Evolutionary conservation across 2,888 invertebrate genomes (phyloP), one percentile per base, ranked within the genome.

Genomic region (Steinernema scapterisci): DNA sequence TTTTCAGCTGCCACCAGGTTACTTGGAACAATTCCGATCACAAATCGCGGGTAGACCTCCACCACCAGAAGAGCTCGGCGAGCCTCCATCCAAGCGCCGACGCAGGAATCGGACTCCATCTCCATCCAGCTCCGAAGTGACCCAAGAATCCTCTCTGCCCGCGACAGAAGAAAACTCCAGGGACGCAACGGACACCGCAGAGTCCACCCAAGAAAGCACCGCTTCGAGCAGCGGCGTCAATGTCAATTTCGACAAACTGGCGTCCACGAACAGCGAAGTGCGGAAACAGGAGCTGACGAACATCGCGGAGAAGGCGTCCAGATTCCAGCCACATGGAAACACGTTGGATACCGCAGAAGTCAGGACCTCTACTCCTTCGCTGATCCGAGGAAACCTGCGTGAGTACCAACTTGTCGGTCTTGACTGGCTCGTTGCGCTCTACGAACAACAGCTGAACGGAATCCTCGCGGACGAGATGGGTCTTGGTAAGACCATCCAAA

Each of bases 351-450:
- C 95, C 75, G 95, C 97, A 73, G 93, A 93, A 89, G 93, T 93
- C 88, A 51, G 71, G 25, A 38, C 72, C 56, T 31, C 83, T 76
- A 72, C 88, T 25, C 71, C 71, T 11, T 48, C 71, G 16, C 91
- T 99, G 86, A 90, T 99, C 83, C 94, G 94, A 88, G 95, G 95
- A 89, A 90, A 92, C 76, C 90, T 97, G 83, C 92, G 97, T 85
- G 97, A 97, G 90, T 97, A 97, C 90, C 97, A 95, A 90, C 95
- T 95, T 89, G 95, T 97, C 88, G 97, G 97, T 72, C 91, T 97
- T 84, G 95, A 97, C 89, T 97, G 97, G 97, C 90, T 97, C 84
- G 95, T 95, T 73, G 95, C 96, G 13, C 94, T 97, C 93, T 93
- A 93, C 88, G 94, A 95, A 85, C 92, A 95, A 85, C 93, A 94